Conservation (phyloP, 2,888 invertebrate genomes). For the Aricia artaxerxes region DNA sequence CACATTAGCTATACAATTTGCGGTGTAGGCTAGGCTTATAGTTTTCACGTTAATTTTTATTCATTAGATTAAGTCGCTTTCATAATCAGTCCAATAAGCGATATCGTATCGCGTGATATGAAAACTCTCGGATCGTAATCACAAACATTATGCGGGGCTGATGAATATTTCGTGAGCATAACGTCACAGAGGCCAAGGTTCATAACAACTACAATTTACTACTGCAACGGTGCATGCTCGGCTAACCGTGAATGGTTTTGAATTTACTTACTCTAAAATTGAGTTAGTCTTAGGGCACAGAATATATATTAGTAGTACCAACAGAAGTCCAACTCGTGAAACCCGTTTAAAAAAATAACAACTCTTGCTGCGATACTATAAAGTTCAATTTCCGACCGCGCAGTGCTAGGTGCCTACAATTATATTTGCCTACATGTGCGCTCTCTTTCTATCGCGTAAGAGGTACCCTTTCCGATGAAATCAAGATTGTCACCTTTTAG, state of each 20-base stretch:
- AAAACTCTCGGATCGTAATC: conserved; percentile 46
- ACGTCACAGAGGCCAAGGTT: conserved; percentile 53
- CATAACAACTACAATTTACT: conserved; percentile 33
- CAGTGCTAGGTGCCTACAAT: too few relatives aligned
- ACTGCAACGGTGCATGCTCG: background rate
- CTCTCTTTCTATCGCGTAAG: too few relatives aligned
- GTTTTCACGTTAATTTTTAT: background rate
- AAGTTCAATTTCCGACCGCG: too few relatives aligned
- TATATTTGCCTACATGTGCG: too few relatives aligned
- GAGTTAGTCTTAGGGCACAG: background rate
- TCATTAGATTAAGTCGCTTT: background rate
- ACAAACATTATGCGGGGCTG: conserved; percentile 52
- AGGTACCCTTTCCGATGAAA: too few relatives aligned
- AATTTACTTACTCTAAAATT: background rate
- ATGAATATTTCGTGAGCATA: conserved; percentile 47
- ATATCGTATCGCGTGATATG: background rate
- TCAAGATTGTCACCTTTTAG: too few relatives aligned
- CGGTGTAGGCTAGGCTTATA: background rate
- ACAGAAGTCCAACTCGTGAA: too few relatives aligned
- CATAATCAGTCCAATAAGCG: background rate
- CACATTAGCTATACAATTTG: background rate
- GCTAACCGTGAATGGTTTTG: conserved; percentile 16
- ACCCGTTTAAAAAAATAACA: too few relatives aligned
- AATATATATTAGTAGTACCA: too few relatives aligned
- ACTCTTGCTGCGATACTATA: too few relatives aligned